Conservation (phyloP, 2,888 invertebrate species). For the Phlogophora meticulosa region DNA sequence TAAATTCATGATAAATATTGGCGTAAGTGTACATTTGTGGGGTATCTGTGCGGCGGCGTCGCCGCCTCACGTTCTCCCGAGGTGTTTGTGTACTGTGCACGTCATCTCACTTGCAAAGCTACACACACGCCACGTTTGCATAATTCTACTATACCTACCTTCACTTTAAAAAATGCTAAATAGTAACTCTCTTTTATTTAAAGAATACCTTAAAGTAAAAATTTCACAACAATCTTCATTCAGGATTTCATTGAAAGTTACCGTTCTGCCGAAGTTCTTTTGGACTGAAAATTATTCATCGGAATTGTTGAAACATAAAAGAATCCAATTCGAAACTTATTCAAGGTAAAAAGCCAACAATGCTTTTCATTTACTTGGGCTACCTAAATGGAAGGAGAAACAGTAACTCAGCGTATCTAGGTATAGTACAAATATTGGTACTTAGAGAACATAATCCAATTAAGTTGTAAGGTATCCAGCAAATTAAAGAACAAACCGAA, state of each 20-base stretch:
- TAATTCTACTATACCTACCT: conserved; percentile 36
- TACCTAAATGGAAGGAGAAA: conserved; percentile 14
- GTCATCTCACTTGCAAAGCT: conserved; percentile 53
- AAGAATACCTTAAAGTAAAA: conserved; percentile 23
- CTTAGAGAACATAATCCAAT: conserved; percentile 14
- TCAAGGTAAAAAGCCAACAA: conserved; percentile 46
- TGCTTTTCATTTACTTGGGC: conserved; percentile 32
- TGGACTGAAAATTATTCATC: conserved; percentile 48
- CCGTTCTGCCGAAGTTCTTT: conserved; percentile 38
- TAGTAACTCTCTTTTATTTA: conserved; percentile 20
- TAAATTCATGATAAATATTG: conserved; percentile 38
- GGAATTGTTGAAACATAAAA: conserved; percentile 53
- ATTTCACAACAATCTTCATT: conserved; percentile 28
- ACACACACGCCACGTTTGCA: conserved; percentile 42
- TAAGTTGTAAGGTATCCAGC: neutral
- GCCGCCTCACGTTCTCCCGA: conserved; percentile 20
- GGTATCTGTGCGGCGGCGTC: conserved; percentile 22
- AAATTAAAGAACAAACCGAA: conserved; percentile 1
- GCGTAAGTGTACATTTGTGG: conserved; percentile 21
- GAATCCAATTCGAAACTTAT: conserved; percentile 50
- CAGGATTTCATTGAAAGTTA: conserved; percentile 44
- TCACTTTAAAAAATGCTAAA: conserved; percentile 41
- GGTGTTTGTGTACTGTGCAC: conserved; percentile 36
- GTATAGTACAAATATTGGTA: neutral
- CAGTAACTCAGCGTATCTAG: neutral